Evolutionary conservation across 2,888 invertebrate genomes (phyloP).

Genomic region (Alloplasta piceator): DNA sequence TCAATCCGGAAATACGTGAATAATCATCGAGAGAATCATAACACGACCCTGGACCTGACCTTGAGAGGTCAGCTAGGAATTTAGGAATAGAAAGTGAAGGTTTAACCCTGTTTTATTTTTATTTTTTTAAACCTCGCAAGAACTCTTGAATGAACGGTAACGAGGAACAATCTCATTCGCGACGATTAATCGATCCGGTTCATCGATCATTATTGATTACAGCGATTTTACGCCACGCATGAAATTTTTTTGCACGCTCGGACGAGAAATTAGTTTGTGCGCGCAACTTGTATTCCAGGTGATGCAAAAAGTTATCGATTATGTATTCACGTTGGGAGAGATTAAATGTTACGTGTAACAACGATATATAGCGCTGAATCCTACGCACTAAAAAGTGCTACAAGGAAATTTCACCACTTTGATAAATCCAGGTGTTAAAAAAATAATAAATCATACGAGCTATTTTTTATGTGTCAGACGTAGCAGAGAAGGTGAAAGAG

Average conservation of each 20-base stretch:
- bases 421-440: too few species aligned
- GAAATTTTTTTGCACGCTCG: too few species aligned
- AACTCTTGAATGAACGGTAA: too few species aligned
- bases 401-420: too few species aligned
- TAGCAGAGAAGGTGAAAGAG: background rate
- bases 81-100: constrained; percentile 45
- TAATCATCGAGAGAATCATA: background rate
- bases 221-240: too few species aligned
- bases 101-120: constrained; percentile 35
- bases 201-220: constrained; percentile 53
- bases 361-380: constrained; percentile 26
- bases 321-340: constrained; percentile 28
- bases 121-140: background rate
- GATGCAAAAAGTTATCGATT: too few species aligned
- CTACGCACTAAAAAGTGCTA: constrained; percentile 23
- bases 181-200: constrained; percentile 53
- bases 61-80: constrained; percentile 21
- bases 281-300: too few species aligned
- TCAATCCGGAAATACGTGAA: too few species aligned
- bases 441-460: constrained; percentile 7
- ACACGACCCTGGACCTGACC: constrained; percentile 22
- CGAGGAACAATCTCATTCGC: too few species aligned
- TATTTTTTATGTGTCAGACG: constrained; percentile 28
- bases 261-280: too few species aligned
- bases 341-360: constrained; percentile 16